Percentiles rank a stretch among this genome's conserved stretches.
Evolutionary conservation across 2,888 invertebrate genomes (phyloP).

Genomic region (Cheilosia variabilis): DNA sequence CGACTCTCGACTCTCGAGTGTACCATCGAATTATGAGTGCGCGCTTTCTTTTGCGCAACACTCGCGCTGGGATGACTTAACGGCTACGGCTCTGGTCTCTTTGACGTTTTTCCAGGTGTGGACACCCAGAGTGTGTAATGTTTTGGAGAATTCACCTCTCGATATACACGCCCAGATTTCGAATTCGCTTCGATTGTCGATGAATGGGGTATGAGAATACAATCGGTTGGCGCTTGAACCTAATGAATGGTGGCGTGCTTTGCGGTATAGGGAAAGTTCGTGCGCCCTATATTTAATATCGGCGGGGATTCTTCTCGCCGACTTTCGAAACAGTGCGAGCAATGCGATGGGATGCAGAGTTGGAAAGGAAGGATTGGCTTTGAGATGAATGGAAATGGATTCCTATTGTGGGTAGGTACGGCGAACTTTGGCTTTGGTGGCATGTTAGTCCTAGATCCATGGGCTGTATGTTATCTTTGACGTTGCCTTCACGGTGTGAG

Average conservation of each 20-base stretch:
- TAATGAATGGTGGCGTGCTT: conserved; percentile 14
- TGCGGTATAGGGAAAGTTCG: conserved; percentile 24
- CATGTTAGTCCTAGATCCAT: too few relatives aligned
- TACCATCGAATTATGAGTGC: conserved; percentile 52
- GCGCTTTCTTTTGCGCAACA: conserved; percentile 57
- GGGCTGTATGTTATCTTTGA: too few relatives aligned
- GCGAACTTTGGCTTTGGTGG: neutral
- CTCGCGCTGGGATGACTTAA: conserved; percentile 31
- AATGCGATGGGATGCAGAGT: neutral
- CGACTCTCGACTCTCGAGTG: neutral
- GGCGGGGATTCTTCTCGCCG: neutral
- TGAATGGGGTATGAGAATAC: conserved; percentile 22
- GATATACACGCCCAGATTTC: conserved; percentile 49
- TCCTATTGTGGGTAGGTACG: conserved; percentile 10
- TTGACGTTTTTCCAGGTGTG: conserved; percentile 72
- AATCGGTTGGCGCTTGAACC: conserved; percentile 23
- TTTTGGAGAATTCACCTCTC: conserved; percentile 12
- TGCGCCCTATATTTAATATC: conserved; percentile 15
- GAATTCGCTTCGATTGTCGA: conserved; percentile 54
- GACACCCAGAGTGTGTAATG: conserved; percentile 41
- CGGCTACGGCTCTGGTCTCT: conserved; percentile 6
- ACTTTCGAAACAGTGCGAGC: conserved; percentile 1
- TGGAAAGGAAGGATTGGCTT: conserved; percentile 44
- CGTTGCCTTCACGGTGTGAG: too few relatives aligned
- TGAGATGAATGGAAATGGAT: conserved; percentile 30